phyloP scores from a whole-genome alignment of 2,113 vertebrate species.

The Nesospiza acunhae region DNA sequence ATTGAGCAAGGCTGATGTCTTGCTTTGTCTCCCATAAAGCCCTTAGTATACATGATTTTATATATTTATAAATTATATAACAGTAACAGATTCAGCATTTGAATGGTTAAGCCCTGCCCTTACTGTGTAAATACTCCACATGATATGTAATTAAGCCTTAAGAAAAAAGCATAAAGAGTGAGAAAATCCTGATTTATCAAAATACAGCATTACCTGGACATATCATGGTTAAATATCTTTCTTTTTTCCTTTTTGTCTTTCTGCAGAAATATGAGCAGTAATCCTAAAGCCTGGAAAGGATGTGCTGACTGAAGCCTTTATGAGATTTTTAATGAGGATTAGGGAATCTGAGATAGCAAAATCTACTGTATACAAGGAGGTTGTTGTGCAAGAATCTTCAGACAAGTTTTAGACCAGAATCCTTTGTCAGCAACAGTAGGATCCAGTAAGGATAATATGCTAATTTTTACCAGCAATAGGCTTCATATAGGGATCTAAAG shows the following conservation, averaged over 20 bases:
- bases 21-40: not conserved
- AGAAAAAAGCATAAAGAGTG: not conserved
- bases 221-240: not conserved
- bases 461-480: constrained; percentile 33
- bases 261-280: not conserved
- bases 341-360: constrained; percentile 9
- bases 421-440: constrained; percentile 39
- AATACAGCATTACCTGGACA: not conserved
- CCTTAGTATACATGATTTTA: not conserved
- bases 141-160: not conserved
- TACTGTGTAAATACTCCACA: not conserved
- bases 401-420: constrained; percentile 35
- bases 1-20: not conserved
- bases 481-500: constrained; percentile 30
- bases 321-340: constrained; percentile 40
- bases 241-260: not conserved
- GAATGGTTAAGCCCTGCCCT: not conserved
- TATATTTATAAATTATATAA: not conserved
- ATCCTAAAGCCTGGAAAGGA: not conserved
- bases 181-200: not conserved
- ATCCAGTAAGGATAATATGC: constrained; percentile 29
- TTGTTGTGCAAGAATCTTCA: constrained; percentile 4
- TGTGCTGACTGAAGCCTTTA: not conserved
- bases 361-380: not conserved
- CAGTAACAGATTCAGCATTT: not conserved